Conservation (phyloP, 2,113 vertebrate species). For the Hystrix brachyura region DNA sequence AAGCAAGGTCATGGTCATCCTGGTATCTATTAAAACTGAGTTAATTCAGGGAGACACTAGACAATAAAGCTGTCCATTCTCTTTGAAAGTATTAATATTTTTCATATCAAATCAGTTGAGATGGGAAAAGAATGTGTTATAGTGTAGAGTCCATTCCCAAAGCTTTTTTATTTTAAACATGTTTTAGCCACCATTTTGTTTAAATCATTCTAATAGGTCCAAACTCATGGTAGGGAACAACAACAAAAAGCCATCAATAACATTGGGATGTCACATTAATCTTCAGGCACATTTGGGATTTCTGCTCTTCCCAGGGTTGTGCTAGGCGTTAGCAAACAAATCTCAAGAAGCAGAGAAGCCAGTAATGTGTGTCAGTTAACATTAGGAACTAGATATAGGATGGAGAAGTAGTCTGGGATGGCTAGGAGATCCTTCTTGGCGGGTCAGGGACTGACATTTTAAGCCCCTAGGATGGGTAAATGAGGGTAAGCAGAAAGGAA, state of each 20-base stretch:
- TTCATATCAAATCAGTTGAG: not conserved
- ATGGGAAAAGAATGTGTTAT: not conserved
- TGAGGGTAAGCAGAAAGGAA: not conserved
- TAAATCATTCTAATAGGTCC: slow-evolving; percentile 1
- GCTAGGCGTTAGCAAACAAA: slow-evolving; percentile 46
- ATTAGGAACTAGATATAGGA: not conserved
- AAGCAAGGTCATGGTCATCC: not conserved
- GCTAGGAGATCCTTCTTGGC: not conserved
- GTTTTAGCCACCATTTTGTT: slow-evolving; percentile 27
- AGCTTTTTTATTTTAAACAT: slow-evolving; percentile 5
- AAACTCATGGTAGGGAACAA: not conserved
- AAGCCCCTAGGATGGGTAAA: not conserved
- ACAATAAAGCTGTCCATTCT: not conserved
- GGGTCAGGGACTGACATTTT: not conserved
- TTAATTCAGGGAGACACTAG: not conserved
- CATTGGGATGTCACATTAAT: not conserved
- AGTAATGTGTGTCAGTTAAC: not conserved
- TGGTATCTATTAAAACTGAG: slow-evolving; percentile 49
- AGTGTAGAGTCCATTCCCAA: slow-evolving; percentile 45
- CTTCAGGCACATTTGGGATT: not conserved
- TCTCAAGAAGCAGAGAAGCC: slow-evolving; percentile 1
- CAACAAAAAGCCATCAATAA: not conserved
- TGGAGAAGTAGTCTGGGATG: not conserved
- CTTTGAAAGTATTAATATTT: slow-evolving; percentile 33
- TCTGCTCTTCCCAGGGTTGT: not conserved